phyloP scores from a whole-genome alignment of 2,797 vertebrate genomes.

The Darevskia mixta region DNA sequence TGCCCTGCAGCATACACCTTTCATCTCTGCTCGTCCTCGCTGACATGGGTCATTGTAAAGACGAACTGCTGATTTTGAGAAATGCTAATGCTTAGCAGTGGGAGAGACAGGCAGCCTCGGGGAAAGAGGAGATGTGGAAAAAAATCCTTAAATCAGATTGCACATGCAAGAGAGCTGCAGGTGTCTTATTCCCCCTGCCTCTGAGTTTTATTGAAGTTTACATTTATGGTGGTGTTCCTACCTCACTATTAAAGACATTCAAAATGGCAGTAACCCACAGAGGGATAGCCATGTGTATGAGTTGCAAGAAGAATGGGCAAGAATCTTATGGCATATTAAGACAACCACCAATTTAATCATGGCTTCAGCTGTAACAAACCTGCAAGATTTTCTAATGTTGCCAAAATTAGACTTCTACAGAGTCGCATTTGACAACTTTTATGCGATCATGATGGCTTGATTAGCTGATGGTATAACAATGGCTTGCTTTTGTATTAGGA shows the following conservation, averaged over 20 bases:
- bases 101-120: not conserved
- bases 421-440: not conserved
- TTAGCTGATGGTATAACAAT: not conserved
- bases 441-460: not conserved
- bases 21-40: not conserved
- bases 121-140: not conserved
- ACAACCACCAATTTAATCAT: not conserved
- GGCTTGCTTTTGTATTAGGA: not conserved
- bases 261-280: not conserved
- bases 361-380: no score
- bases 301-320: not conserved
- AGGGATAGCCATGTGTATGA: not conserved
- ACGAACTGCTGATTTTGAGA: not conserved
- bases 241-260: not conserved
- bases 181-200: not conserved
- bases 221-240: not conserved
- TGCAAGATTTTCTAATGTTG: not conserved
- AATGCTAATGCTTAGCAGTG: not conserved
- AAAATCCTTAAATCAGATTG: not conserved
- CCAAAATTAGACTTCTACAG: not conserved
- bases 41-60: not conserved
- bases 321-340: not conserved
- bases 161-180: rapidly evolving
- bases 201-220: not conserved
- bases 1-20: not conserved